Base-by-base conservation (phyloP, 1,140 invertebrate genomes). In the Scaptomyza graminum region DNA sequence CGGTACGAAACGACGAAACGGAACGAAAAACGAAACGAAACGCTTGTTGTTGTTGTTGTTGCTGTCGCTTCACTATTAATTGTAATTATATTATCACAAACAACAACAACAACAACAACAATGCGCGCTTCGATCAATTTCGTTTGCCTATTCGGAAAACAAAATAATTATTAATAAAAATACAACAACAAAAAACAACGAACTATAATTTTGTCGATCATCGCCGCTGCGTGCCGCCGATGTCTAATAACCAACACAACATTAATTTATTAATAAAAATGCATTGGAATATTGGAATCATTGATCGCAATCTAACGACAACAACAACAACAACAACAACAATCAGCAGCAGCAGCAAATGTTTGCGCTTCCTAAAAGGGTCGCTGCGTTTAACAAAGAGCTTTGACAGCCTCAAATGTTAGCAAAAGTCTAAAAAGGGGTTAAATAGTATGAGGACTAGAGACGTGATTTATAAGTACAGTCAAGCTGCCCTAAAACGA, bases 21-120 rank as follows among this genome's bases (percentile, higher is more conserved):
- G 7, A 22, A 15, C 22, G n/a, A 39, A 6, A 28, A 25, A 15
- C 22, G 56, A 7, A 31, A 28, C 15, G 69, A 39, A 37, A 13
- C n/a, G 39, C n/a, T n/a, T n/a, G 39, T 13, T 52, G 31, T 22
- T 60, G 34, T 31, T 65, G 34, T 37, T 49, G 59, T 47, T 60
- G 46, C 47, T 76, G 46, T 5, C 63, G 69, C 63, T 60, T 72
- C 63, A 67, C 41, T 72, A 6, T 83, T 71, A 83, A 82, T 82
- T 83, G 75, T 81, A 82, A 79, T 82, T 84, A 79, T 22, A 22
- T 22, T 22, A 71, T 78, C 74, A 60, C 52, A 66, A 79, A 70
- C 57, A 64, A 55, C 39, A 62, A 50, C 37, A 62, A 54, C 41
- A 70, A 50, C 51, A 49, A 34, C 16, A 51, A 52, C 60, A 62